phyloP scores from a whole-genome alignment of 92 coral and sea anemone genomes.

The Desmophyllum pertusum region DNA sequence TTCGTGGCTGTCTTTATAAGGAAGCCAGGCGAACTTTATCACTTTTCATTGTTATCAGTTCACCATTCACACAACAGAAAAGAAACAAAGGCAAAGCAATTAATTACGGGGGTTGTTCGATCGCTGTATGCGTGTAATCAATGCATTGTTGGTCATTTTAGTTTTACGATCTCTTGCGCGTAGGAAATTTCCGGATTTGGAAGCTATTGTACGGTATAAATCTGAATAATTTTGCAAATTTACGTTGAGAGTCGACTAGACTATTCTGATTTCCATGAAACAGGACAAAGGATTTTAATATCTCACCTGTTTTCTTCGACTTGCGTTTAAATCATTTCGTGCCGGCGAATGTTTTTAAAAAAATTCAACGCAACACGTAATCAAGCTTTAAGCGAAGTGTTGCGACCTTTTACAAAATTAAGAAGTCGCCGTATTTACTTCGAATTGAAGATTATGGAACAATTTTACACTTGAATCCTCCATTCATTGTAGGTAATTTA shows the following conservation, averaged over 20 bases:
- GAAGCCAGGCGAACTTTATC: conserved; percentile 11
- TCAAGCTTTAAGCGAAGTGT: conserved; percentile 1
- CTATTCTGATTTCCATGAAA: not conserved
- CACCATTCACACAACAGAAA: conserved; percentile 8
- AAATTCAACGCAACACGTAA: not conserved
- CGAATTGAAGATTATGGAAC: not conserved
- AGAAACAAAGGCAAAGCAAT: conserved; percentile 26
- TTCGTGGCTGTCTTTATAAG: conserved; percentile 1
- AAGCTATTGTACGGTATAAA: not conserved
- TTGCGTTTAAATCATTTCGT: not conserved
- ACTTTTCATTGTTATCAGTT: conserved; percentile 13
- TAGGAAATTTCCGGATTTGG: not conserved
- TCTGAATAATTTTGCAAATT: not conserved
- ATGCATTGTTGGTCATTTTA: conserved; percentile 10
- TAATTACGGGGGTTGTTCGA: conserved; percentile 12
- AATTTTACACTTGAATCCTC: conserved; percentile 6
- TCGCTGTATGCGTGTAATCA: not conserved
- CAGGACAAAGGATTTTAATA: not conserved
- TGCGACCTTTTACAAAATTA: not conserved
- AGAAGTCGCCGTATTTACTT: not conserved
- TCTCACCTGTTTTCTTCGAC: not conserved
- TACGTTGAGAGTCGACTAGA: not conserved
- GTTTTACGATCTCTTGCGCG: conserved; percentile 10
- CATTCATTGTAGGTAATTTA: conserved; percentile 13
- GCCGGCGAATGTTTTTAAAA: not conserved